Evolutionary conservation across 2,113 vertebrate genomes (phyloP), one percentile per base, ranked within the genome.

Genomic region (Edolisoma coerulescens): DNA sequence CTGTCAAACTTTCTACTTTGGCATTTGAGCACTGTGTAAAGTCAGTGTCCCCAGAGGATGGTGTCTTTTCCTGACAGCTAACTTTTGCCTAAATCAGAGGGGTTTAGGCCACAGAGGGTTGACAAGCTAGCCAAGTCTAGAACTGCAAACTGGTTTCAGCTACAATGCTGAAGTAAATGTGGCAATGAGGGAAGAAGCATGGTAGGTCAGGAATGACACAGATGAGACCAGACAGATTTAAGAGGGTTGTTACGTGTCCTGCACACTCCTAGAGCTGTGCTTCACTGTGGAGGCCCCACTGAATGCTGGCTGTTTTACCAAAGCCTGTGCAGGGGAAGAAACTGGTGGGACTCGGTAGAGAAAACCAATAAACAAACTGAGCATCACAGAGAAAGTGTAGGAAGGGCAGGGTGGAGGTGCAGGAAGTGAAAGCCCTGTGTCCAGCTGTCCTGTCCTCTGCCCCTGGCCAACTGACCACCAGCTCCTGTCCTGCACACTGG

Each of bases 251-350:
- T 35, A 1, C 4, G 11, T 6, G 2, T 32, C 45, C 84, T 49
- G 33, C 60, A 11, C 0, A 0, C n/a, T 44, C 13, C 41, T 9
- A 6, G 21, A 1, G 0, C n/a, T 42, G 33, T 33, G 35, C 61
- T 56, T 71, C 21, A 4, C 33, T 11, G 18, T 27, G 18, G 41
- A 65, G 61, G 16, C 13, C 30, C n/a, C 30, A 3, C 37, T 20
- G 65, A 77, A 23, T 3, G 8, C 49, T 50, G 44, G 17, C 32
- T 68, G 15, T 41, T 63, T 44, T 39, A 49, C 64, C 54, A 67
- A 37, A 61, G 42, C 20, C 79, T 59, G n/a, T 45, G 22, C 69
- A 54, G 59, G n/a, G 41, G 12, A 49, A 60, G 41, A 28, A n/a
- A 28, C 32, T 45, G 32, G 47, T 68, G 37, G 44, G 28, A 56